Conservation (phyloP, 1,140 invertebrate species). For the Nebria ingens region DNA sequence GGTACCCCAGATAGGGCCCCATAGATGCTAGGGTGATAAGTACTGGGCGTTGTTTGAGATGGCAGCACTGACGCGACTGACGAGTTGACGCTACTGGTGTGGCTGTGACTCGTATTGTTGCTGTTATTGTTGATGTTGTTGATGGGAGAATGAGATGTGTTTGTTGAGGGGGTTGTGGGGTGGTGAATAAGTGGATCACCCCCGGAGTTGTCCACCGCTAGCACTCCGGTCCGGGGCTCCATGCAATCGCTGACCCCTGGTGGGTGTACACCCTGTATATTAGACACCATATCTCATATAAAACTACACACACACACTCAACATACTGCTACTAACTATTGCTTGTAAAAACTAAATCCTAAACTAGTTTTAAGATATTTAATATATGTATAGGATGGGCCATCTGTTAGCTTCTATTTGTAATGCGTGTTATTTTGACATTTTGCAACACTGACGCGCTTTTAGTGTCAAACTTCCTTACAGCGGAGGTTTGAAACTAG, state of each 20-base stretch:
- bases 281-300: not conserved
- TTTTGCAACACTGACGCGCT: too few relatives aligned
- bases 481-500: too few relatives aligned
- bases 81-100: not conserved
- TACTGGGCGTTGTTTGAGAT: conserved; percentile 3
- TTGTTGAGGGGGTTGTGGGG: not conserved
- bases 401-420: too few relatives aligned
- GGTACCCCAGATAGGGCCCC: not conserved
- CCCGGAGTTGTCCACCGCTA: conserved; percentile 33
- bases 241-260: conserved; percentile 42
- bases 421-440: too few relatives aligned
- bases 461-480: too few relatives aligned
- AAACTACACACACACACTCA: not conserved
- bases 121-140: conserved; percentile 9
- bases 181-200: not conserved
- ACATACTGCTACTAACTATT: too few relatives aligned
- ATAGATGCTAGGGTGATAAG: not conserved
- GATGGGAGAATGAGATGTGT: too few relatives aligned
- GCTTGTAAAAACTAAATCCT: too few relatives aligned
- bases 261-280: not conserved
- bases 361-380: too few relatives aligned
- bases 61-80: not conserved
- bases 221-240: conserved; percentile 37
- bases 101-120: not conserved
- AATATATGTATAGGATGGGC: too few relatives aligned